Evolutionary conservation across 2,113 vertebrate species (phyloP).

Genomic region (Passerina amoena): DNA sequence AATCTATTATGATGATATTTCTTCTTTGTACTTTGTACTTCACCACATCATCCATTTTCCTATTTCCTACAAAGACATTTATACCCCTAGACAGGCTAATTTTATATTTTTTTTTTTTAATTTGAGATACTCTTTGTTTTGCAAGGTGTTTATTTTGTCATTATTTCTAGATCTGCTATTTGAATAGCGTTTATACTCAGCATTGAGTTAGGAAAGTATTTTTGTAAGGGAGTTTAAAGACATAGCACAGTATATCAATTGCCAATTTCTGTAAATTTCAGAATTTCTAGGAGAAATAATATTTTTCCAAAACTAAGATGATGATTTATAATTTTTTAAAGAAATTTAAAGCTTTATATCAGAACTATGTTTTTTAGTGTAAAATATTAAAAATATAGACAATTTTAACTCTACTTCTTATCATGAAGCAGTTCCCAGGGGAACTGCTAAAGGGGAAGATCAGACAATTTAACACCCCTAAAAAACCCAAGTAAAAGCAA

Average conservation of each 20-base stretch:
- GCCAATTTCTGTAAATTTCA: not conserved
- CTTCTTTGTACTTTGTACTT: not conserved
- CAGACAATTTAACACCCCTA: accelerated
- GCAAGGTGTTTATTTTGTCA: not conserved
- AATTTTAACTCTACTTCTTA: not conserved
- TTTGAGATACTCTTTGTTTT: not conserved
- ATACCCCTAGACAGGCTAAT: not conserved
- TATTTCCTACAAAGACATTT: not conserved
- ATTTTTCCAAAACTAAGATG: not conserved
- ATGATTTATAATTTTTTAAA: not conserved
- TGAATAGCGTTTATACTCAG: not conserved
- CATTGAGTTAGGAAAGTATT: not conserved
- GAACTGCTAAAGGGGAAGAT: not conserved
- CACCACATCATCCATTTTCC: not conserved
- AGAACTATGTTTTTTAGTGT: not conserved
- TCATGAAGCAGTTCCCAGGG: not conserved
- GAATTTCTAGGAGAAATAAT: not conserved
- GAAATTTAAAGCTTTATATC: not conserved
- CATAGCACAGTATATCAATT: not conserved
- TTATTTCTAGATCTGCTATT: not conserved
- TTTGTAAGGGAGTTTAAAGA: not conserved
- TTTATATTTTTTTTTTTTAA: not conserved
- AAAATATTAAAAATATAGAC: not conserved
- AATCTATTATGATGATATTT: not conserved
- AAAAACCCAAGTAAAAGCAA: accelerated